phyloP scores from a whole-genome alignment of 2,888 invertebrate species.

The Piscicola geometra region DNA sequence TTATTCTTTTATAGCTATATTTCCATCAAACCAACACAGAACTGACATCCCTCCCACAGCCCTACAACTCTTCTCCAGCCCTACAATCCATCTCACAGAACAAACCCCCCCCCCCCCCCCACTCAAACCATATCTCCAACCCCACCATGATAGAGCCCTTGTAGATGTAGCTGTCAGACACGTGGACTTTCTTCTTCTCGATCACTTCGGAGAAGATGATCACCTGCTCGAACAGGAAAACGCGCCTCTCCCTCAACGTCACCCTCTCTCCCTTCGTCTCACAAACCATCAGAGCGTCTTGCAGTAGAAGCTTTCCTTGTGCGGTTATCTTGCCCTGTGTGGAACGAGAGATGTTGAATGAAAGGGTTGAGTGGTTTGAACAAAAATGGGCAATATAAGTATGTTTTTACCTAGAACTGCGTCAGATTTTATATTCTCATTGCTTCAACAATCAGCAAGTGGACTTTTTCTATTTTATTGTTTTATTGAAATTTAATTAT shows the following conservation, averaged over 20 bases:
- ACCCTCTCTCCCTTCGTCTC: constrained; percentile 49
- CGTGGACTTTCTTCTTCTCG: constrained; percentile 76
- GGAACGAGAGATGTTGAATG: too few species aligned
- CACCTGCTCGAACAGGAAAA: constrained; percentile 96
- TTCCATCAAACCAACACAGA: too few species aligned
- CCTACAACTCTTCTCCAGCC: too few species aligned
- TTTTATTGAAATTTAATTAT: too few species aligned
- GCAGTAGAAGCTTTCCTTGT: constrained; percentile 86
- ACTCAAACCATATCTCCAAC: not conserved
- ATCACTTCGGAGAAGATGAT: constrained; percentile 85
- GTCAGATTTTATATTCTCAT: too few species aligned
- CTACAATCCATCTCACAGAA: too few species aligned
- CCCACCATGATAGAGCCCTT: constrained; percentile 81
- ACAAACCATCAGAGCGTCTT: constrained; percentile 52
- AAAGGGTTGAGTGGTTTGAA: too few species aligned
- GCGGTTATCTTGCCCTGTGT: constrained; percentile 88
- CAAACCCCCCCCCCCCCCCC: not conserved
- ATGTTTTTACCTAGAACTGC: not conserved
- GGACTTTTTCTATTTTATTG: too few species aligned
- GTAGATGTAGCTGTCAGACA: constrained; percentile 86
- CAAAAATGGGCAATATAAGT: not conserved
- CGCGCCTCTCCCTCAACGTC: constrained; percentile 78
- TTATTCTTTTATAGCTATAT: too few species aligned
- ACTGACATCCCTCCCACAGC: too few species aligned
- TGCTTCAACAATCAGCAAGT: too few species aligned